Conservation (phyloP, 2,113 vertebrate species). For the Pseudonaja textilis region DNA sequence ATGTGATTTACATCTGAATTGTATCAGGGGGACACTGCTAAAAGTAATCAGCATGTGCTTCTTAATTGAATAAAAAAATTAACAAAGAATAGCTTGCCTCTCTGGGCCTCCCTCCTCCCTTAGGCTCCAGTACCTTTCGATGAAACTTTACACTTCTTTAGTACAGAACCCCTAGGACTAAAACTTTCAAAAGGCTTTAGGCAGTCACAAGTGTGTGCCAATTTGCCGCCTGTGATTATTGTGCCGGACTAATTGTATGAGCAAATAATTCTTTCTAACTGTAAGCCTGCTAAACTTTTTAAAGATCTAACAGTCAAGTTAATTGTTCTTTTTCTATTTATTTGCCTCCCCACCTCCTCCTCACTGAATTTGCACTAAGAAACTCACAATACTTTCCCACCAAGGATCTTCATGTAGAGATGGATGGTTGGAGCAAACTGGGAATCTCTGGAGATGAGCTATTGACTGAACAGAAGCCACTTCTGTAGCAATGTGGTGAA, state of each 20-base stretch:
- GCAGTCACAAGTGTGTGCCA: slow-evolving; percentile 28
- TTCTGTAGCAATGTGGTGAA: not conserved
- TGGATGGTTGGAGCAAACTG: not conserved
- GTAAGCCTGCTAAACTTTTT: slow-evolving; percentile 55
- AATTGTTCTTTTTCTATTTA: slow-evolving; percentile 47
- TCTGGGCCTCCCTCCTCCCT: slow-evolving; percentile 22
- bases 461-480: not conserved
- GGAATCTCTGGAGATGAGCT: not conserved
- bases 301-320: slow-evolving; percentile 42
- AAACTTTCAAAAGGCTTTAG: slow-evolving; percentile 48
- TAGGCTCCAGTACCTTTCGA: slow-evolving; percentile 41
- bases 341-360: not conserved
- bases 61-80: slow-evolving; percentile 67
- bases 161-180: slow-evolving; percentile 45
- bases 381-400: not conserved
- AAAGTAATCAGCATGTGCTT: slow-evolving; percentile 63
- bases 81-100: slow-evolving; percentile 49
- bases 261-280: slow-evolving; percentile 62
- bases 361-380: not conserved
- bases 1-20: slow-evolving; percentile 79
- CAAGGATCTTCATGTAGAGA: not conserved
- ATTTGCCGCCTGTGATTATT: slow-evolving; percentile 53
- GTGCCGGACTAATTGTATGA: slow-evolving; percentile 62
- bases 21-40: slow-evolving; percentile 67
- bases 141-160: slow-evolving; percentile 36